A percentile compares a stretch with the other conserved stretches of the same genome.
Conservation (phyloP, 1,140 invertebrate species). For the Bombus superbus region DNA sequence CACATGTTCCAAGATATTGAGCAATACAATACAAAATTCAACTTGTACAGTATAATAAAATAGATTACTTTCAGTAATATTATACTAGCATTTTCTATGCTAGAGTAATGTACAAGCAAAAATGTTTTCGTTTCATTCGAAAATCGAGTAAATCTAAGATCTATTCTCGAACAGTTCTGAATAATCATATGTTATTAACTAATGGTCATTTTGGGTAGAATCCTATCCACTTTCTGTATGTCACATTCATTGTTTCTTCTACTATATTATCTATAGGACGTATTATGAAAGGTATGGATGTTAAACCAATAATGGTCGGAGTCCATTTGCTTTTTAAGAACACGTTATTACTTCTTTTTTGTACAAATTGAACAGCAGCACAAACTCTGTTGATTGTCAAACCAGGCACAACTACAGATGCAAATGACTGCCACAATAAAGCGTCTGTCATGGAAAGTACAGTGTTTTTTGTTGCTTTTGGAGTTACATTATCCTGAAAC, state of each 20-base stretch:
- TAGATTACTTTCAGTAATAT: conserved; percentile 10
- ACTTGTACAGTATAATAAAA: conserved; percentile 32
- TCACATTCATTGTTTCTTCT: conserved; percentile 91
- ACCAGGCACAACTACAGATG: conserved; percentile 95
- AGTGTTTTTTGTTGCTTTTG: conserved; percentile 80
- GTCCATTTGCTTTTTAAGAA: conserved; percentile 85
- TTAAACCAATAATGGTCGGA: conserved; percentile 91
- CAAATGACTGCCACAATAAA: conserved; percentile 95
- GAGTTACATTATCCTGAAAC: conserved; percentile 63
- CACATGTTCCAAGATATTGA: background rate
- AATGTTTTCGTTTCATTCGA: conserved; percentile 17
- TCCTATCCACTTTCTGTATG: conserved; percentile 82
- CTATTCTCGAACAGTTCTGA: background rate
- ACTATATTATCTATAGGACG: conserved; percentile 94
- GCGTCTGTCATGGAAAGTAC: conserved; percentile 90
- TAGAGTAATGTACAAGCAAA: background rate
- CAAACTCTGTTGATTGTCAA: conserved; percentile 96
- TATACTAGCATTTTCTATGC: conserved; percentile 18
- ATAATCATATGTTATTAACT: background rate
- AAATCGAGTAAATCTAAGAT: background rate
- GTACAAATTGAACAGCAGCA: conserved; percentile 83
- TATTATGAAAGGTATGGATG: conserved; percentile 95
- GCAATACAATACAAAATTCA: conserved; percentile 46
- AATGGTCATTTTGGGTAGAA: conserved; percentile 71
- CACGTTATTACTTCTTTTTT: conserved; percentile 81